Evolutionary conservation across 2,113 vertebrate species (phyloP), one percentile per base, ranked within the genome.

Genomic region (Clarias batrachus): DNA sequence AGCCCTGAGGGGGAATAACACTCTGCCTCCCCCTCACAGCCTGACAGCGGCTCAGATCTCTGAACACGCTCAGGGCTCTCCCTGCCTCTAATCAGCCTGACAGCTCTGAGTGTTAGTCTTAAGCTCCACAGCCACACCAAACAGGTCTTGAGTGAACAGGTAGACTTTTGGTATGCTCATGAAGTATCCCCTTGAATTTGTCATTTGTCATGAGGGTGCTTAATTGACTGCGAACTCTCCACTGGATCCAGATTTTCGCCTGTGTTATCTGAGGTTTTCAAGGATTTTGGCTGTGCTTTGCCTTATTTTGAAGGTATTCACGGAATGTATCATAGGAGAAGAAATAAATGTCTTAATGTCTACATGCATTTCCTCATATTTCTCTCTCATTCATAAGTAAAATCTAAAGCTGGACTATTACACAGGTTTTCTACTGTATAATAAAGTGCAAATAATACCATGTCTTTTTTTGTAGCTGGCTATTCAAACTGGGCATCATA

Each of bases 81-180:
- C 74, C 60, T 77, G 60, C 84, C 60, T 83, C 93, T 89, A 91
- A 92, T 92, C 90, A 86, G 79, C 89, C 87, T 74, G 91, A 92
- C 89, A 87, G 88, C 86, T 89, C 89, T 78, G 66, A 87, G 87
- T 90, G 87, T 86, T 21, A 79, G 81, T 30, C 71, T 77, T n/a
- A 2, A 66, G 82, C 82, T 86, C 74, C 54, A 78, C 77, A 89
- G 54, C 63, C 80, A 81, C 77, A 79, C 66, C 81, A 86, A 83
- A 88, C 74, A 60, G 68, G 78, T 83, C 86, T 70, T 48, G 86
- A 83, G 41, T 81, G 33, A 60, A 63, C 41, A 56, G 37, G 41
- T 80, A 41, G 13, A 88, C 65, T 85, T 87, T 59, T 88, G 37
- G 59, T 33, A 76, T 83, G 23, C 59, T 48, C 41, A 66, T 59